phyloP scores from a whole-genome alignment of 2,113 vertebrate species.

The Coptodon rendalli region DNA sequence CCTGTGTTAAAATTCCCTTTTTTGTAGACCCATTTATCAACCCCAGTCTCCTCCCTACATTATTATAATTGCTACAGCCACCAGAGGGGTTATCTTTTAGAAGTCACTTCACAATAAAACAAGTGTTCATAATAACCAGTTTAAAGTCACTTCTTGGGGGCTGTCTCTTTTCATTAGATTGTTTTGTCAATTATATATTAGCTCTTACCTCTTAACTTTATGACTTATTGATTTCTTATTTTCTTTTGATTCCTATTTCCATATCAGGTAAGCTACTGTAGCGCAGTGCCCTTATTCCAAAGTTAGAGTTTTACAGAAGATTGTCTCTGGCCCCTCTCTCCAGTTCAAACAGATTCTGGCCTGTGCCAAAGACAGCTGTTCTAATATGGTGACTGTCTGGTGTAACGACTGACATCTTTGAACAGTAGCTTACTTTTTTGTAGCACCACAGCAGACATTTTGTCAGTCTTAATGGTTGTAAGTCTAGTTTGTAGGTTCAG shows the following conservation, averaged over 20 bases:
- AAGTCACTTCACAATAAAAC: not conserved
- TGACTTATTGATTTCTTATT: not conserved
- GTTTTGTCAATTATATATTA: not conserved
- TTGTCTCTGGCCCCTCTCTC: not conserved
- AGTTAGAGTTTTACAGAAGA: not conserved
- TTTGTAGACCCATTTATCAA: not conserved
- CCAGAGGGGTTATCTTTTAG: not conserved
- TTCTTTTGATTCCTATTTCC: not conserved
- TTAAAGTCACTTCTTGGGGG: not conserved
- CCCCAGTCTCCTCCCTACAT: not conserved
- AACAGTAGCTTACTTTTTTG: not conserved
- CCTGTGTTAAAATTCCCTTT: not conserved
- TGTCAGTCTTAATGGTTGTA: not conserved
- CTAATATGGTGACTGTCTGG: not conserved
- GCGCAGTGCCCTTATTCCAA: not conserved
- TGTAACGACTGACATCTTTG: not conserved
- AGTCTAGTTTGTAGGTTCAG: not conserved
- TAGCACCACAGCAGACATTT: not conserved
- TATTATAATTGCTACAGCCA: not conserved
- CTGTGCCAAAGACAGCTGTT: not conserved
- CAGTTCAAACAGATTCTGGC: not conserved
- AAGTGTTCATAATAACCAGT: not conserved
- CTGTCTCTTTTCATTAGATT: not conserved
- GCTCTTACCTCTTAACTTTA: not conserved
- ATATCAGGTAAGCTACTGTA: not conserved